phyloP scores from a whole-genome alignment of 2,797 vertebrate genomes.

The Ptychadena robeensis region DNA sequence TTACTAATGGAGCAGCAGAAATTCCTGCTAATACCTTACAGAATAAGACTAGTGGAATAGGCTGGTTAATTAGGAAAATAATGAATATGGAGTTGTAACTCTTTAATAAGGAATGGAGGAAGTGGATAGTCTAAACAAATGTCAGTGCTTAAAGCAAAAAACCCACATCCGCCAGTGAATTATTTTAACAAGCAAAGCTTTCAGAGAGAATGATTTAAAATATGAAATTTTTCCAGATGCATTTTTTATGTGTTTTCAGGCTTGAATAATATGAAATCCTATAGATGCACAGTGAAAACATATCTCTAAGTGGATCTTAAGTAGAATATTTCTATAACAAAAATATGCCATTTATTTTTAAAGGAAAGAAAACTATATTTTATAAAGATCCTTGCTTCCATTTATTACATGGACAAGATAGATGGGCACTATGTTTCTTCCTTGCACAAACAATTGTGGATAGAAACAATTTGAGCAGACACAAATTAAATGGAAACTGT shows the following conservation, averaged over 20 bases:
- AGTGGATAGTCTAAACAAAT: slow-evolving; percentile 18
- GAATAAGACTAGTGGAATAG: slow-evolving; percentile 22
- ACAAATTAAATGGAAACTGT: too few species aligned
- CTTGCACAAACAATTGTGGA: too few species aligned
- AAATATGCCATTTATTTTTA: too few species aligned
- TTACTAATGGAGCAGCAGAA: slow-evolving; percentile 63
- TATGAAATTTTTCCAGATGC: neutral
- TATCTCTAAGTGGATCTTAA: neutral
- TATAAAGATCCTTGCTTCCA: too few species aligned
- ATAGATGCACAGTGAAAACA: neutral
- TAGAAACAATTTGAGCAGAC: too few species aligned
- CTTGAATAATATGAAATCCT: neutral
- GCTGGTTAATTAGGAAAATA: slow-evolving; percentile 65
- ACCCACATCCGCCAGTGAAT: slow-evolving; percentile 26
- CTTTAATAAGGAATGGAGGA: slow-evolving; percentile 60
- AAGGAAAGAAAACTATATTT: too few species aligned
- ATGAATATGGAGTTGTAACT: slow-evolving; percentile 47
- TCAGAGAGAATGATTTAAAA: slow-evolving; percentile 19
- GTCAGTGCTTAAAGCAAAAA: neutral
- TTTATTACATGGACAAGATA: too few species aligned
- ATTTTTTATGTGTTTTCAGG: neutral
- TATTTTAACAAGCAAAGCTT: slow-evolving; percentile 16
- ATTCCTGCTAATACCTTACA: slow-evolving; percentile 53
- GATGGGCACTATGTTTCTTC: too few species aligned
- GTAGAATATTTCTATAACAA: neutral